These are phyloP conservation scores for Heterotis niloticus DNA, from an alignment of 2,113 vertebrate species.

Conservation along the genomic window DNA sequence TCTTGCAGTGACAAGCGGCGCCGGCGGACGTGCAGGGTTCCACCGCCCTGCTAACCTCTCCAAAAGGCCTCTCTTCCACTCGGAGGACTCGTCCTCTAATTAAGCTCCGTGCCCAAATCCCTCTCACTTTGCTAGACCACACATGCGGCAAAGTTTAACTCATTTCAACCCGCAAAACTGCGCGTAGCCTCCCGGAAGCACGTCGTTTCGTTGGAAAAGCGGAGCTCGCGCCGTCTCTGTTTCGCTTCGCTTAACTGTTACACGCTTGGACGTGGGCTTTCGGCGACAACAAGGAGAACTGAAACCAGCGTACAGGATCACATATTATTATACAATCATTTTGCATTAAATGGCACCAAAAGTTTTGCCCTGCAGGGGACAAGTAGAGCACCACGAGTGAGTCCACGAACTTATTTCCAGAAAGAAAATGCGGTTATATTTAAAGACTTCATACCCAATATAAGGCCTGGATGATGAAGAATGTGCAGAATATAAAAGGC, in stretches of 20 bases:
- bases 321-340: background rate
- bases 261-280: background rate
- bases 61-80: conserved; percentile 53
- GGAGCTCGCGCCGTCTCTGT: background rate
- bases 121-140: conserved; percentile 31
- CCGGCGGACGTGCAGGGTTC: conserved; percentile 54
- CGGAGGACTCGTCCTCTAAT: conserved; percentile 58
- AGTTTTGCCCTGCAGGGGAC: too few species aligned
- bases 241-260: background rate
- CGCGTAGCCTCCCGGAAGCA: background rate
- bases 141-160: background rate
- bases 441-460: too few species aligned
- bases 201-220: background rate
- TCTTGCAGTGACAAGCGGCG: conserved; percentile 59
- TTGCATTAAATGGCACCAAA: too few species aligned
- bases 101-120: conserved; percentile 52
- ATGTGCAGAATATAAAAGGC: background rate
- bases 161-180: background rate
- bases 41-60: conserved; percentile 58
- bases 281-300: background rate
- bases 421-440: too few species aligned
- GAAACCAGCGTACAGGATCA: background rate
- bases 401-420: background rate
- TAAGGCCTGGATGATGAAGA: too few species aligned
- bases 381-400: background rate